Percentiles rank a stretch among this genome's conserved stretches.
Evolutionary conservation across 1,140 invertebrate species (phyloP).

Genomic region (Pseudomyrmex cubaensis): DNA sequence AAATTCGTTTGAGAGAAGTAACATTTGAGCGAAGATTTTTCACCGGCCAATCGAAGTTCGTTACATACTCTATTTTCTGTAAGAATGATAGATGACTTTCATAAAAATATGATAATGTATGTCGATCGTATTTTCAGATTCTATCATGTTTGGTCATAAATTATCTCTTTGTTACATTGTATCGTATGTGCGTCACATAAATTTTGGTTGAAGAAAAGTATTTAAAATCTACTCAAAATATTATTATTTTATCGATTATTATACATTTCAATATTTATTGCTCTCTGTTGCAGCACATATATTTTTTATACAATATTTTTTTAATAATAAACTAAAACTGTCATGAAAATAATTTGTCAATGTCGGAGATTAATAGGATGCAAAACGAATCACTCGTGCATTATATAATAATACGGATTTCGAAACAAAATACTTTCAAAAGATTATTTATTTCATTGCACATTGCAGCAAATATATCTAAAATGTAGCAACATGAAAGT

Average conservation of each 20-base stretch:
- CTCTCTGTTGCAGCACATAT: too few species aligned
- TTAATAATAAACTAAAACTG: too few species aligned
- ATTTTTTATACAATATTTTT: too few species aligned
- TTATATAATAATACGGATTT: too few species aligned
- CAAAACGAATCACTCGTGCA: too few species aligned
- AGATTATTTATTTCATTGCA: constrained; percentile 6
- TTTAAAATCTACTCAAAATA: not conserved
- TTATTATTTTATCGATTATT: too few species aligned
- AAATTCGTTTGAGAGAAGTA: constrained; percentile 38
- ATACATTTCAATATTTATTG: too few species aligned
- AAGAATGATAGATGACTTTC: constrained; percentile 32
- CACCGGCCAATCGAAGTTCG: constrained; percentile 12
- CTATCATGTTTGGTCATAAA: constrained; percentile 12
- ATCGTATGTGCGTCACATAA: not conserved
- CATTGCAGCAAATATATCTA: not conserved
- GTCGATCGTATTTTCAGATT: not conserved
- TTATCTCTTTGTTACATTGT: constrained; percentile 1
- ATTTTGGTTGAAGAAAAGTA: not conserved
- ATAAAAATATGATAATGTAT: not conserved
- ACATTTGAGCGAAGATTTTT: constrained; percentile 47
- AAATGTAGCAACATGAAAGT: not conserved
- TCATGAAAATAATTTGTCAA: too few species aligned
- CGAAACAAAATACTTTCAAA: too few species aligned
- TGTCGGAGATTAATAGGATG: too few species aligned
- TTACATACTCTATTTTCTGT: not conserved